Conservation (phyloP, 2,113 vertebrate species). For the Platanista minor region DNA sequence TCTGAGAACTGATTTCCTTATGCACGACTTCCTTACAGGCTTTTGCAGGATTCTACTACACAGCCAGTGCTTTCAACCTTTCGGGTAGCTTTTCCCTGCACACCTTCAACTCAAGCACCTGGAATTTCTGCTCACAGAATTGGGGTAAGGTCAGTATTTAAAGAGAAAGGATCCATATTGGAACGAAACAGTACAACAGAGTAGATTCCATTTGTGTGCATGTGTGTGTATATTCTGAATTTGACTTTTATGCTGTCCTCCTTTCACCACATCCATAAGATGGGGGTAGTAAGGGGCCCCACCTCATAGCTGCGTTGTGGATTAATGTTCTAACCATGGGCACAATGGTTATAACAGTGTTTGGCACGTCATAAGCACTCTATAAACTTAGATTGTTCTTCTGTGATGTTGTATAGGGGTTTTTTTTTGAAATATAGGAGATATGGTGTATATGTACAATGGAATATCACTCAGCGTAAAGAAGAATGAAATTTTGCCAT, state of each 20-base stretch:
- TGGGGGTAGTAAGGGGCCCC: not conserved
- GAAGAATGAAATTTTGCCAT: not conserved
- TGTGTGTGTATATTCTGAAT: not conserved
- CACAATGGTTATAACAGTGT: too few species aligned
- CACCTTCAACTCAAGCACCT: conserved; percentile 81
- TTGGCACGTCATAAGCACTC: not conserved
- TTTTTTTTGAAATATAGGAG: too few species aligned
- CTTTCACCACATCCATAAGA: not conserved
- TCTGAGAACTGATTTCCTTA: conserved; percentile 23
- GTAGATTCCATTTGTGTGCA: not conserved
- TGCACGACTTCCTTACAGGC: conserved; percentile 80
- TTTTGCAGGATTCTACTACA: conserved; percentile 93
- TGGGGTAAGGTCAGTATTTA: conserved; percentile 82
- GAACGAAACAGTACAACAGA: too few species aligned
- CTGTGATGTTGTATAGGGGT: not conserved
- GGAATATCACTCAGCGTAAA: not conserved
- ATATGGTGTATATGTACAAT: not conserved
- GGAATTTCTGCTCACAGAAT: conserved; percentile 83
- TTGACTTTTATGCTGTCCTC: not conserved
- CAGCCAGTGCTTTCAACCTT: conserved; percentile 82
- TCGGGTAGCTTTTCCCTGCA: conserved; percentile 80
- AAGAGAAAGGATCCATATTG: not conserved
- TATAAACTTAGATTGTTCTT: not conserved
- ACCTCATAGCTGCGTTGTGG: rapidly evolving
- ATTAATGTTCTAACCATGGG: not conserved